Base-by-base conservation (phyloP, 2,113 vertebrate genomes). In the Melanocharis versteri region DNA sequence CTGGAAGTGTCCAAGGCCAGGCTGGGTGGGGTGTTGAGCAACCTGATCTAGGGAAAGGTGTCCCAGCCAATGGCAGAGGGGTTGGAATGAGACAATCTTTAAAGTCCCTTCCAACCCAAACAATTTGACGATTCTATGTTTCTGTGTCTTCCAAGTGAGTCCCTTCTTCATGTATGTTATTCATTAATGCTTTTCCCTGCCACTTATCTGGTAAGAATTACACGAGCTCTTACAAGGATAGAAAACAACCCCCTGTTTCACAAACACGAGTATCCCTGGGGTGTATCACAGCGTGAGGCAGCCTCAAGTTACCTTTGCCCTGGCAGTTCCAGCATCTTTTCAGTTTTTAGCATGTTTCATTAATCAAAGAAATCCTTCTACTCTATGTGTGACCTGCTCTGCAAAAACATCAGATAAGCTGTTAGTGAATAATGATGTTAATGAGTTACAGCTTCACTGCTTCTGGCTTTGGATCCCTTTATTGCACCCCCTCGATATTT, bases 331-430 rank as follows among this genome's bases (percentile, higher is more conserved):
- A 80, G 23, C 5, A 61, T 57, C 13, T 72, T 87, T 71, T 82
- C 6, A 42, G 44, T 45, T 82, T 87, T 83, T 33, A 54, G 10
- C 48, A 39, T 16, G 10, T 28, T 73, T 22, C 11, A 20, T 80
- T 92, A 90, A 88, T 61, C 42, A 86, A 85, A 90, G 13, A 88
- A 42, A 92, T 79, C 24, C 17, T 81, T 75, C 60, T 69, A 26
- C 20, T 53, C 2, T 28, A 4, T 39, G 16, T 17, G 18, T 79
- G 81, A 84, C 47, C 48, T 51, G 21, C 8, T 87, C 53, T 91
- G 26, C 70, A 79, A 83, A 57, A 47, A 89, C 69, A 91, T 68
- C 77, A 64, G 62, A 76, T 53, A 50, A 42, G 4, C 33, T 68
- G 48, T 22, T 56, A 56, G 53, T 82, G 95, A 82, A 69, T 57